phyloP scores from a whole-genome alignment of 2,797 vertebrate species.

The Hydrocynus forskahlii region DNA sequence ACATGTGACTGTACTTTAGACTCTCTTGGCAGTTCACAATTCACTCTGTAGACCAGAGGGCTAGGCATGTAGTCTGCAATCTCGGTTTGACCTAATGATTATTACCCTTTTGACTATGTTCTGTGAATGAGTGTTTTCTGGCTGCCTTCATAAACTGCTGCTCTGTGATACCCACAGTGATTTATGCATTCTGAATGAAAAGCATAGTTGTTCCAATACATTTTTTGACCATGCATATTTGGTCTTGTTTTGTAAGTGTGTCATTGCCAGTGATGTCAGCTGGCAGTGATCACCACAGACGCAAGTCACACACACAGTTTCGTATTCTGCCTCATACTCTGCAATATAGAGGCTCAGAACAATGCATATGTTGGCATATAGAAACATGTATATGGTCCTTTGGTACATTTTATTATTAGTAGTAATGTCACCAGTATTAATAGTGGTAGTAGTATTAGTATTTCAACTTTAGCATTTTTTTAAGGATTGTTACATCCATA shows the following conservation, averaged over 20 bases:
- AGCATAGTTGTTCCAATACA: too few relatives aligned
- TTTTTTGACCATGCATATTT: not conserved
- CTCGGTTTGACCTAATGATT: not conserved
- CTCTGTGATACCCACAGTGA: not conserved
- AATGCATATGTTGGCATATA: too few relatives aligned
- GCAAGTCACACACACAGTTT: not conserved
- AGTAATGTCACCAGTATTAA: too few relatives aligned
- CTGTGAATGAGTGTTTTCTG: slow-evolving; percentile 3
- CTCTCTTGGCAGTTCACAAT: not conserved
- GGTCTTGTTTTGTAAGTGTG: not conserved
- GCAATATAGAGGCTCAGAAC: too few relatives aligned
- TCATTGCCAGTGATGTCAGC: not conserved
- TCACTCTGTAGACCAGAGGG: slow-evolving; percentile 3
- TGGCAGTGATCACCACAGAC: not conserved
- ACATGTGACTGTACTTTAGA: not conserved
- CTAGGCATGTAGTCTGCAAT: not conserved
- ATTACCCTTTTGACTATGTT: not conserved
- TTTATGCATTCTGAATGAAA: not conserved
- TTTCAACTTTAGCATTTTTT: too few relatives aligned
- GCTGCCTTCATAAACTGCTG: not conserved
- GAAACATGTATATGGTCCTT: too few relatives aligned
- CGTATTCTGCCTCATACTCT: not conserved
- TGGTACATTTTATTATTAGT: too few relatives aligned
- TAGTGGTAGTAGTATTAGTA: too few relatives aligned
- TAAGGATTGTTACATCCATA: too few relatives aligned